A percentile compares a stretch with the other conserved stretches of the same genome.
Evolutionary conservation across 2,888 invertebrate genomes (phyloP).

Genomic region (Thysanoteuthis rhombus): DNA sequence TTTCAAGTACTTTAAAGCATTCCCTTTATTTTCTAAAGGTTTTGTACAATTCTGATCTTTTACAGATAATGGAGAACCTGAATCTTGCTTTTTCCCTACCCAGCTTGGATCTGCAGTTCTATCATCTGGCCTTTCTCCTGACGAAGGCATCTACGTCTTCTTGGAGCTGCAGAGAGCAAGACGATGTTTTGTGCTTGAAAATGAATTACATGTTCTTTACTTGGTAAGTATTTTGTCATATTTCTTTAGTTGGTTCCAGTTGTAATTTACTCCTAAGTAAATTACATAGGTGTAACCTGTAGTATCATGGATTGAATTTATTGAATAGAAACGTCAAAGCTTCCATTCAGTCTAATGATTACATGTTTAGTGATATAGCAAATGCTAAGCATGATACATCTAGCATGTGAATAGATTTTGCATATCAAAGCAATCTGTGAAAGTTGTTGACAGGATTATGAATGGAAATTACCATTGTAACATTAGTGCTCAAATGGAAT

Average conservation of each 20-base stretch:
- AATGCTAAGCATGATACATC: no score
- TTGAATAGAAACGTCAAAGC: background rate
- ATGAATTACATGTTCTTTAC: conserved; percentile 94
- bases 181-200: conserved; percentile 89
- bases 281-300: background rate
- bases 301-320: background rate
- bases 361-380: no score
- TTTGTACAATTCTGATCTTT: conserved; percentile 13
- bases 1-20: no score
- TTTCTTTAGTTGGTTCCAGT: background rate
- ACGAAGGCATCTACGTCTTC: conserved; percentile 89
- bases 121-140: conserved; percentile 91
- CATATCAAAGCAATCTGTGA: no score
- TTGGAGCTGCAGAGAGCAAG: conserved; percentile 88
- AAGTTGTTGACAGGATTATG: no score
- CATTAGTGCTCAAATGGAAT: no score
- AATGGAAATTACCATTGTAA: no score
- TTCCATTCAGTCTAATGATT: no score
- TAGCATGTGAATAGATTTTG: no score
- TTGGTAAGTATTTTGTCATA: conserved; percentile 72
- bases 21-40: background rate
- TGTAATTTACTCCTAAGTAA: background rate
- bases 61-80: conserved; percentile 48
- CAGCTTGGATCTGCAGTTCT: conserved; percentile 91
- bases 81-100: conserved; percentile 16